Evolutionary conservation across 2,888 invertebrate genomes (phyloP).

Genomic region (Sipha maydis): DNA sequence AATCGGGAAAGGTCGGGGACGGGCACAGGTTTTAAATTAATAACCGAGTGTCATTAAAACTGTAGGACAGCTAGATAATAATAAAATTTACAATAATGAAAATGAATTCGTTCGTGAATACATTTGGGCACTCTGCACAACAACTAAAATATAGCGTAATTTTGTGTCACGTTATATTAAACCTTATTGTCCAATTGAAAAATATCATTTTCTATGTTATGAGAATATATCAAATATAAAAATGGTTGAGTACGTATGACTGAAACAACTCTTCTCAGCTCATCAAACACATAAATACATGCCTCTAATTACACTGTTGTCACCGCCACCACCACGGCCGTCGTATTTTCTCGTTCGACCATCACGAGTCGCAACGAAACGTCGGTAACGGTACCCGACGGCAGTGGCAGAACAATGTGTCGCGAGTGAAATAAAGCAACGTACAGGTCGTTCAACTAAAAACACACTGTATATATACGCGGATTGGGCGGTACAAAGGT

Average conservation of each 20-base stretch:
- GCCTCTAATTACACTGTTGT: constrained; percentile 1
- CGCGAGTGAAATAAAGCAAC: constrained; percentile 49
- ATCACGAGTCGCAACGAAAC: not conserved
- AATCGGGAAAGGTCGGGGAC: not conserved
- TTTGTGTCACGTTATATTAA: not conserved
- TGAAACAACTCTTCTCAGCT: not conserved
- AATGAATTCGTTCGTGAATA: not conserved
- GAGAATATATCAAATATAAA: not conserved
- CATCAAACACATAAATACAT: constrained; percentile 1
- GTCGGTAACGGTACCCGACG: constrained; percentile 38
- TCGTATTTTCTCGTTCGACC: not conserved
- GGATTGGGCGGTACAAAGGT: constrained; percentile 28
- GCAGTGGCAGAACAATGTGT: constrained; percentile 48
- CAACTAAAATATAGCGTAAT: not conserved
- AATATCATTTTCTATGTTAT: not conserved
- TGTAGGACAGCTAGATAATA: not conserved
- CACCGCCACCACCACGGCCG: not conserved
- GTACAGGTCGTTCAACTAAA: constrained; percentile 56
- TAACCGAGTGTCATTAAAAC: not conserved
- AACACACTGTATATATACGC: constrained; percentile 32
- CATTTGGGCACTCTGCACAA: not conserved
- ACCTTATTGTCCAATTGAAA: not conserved
- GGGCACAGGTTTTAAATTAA: not conserved
- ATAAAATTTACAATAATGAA: not conserved
- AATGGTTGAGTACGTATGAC: not conserved